These are phyloP conservation scores for Vireo altiloquus DNA, from an alignment of 2,113 vertebrate species.

Conservation along the genomic window DNA sequence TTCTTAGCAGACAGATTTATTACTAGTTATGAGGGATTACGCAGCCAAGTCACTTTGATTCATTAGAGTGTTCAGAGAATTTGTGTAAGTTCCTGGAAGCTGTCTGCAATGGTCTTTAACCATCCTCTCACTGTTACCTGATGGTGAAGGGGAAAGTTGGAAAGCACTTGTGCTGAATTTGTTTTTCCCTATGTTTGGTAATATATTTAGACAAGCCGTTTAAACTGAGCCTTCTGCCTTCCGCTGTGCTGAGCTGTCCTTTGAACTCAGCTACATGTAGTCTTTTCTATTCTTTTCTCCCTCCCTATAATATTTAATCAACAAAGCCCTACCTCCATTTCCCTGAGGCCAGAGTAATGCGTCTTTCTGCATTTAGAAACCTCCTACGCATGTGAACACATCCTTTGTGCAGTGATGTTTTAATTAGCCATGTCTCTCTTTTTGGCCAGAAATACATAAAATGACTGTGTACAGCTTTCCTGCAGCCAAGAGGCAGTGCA, in stretches of 20 bases:
- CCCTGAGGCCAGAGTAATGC: conserved; percentile 39
- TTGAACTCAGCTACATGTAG: neutral
- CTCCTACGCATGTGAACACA: conserved; percentile 4
- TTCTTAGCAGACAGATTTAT: conserved; percentile 24
- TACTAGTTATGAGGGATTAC: neutral
- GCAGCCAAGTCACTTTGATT: conserved; percentile 5
- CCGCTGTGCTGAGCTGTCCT: neutral
- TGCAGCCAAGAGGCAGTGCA: neutral
- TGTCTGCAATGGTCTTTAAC: conserved; percentile 10
- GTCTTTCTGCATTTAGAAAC: conserved; percentile 57
- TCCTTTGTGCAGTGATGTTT: conserved; percentile 24
- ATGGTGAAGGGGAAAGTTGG: conserved; percentile 23
- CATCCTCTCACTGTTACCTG: neutral
- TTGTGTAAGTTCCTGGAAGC: conserved; percentile 26
- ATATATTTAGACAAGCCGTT: conserved; percentile 50
- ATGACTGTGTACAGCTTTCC: neutral
- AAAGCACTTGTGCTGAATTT: conserved; percentile 28
- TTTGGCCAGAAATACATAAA: neutral
- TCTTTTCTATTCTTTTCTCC: neutral
- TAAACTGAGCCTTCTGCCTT: conserved; percentile 35
- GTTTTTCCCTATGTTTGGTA: conserved; percentile 36
- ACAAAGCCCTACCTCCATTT: conserved; percentile 44
- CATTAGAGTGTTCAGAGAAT: neutral
- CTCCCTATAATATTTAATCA: conserved; percentile 26
- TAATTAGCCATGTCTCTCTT: neutral